A percentile compares a stretch with the other conserved stretches of the same genome.
Evolutionary conservation across 2,113 vertebrate species (phyloP).

Genomic region (Myiozetetes cayanensis): DNA sequence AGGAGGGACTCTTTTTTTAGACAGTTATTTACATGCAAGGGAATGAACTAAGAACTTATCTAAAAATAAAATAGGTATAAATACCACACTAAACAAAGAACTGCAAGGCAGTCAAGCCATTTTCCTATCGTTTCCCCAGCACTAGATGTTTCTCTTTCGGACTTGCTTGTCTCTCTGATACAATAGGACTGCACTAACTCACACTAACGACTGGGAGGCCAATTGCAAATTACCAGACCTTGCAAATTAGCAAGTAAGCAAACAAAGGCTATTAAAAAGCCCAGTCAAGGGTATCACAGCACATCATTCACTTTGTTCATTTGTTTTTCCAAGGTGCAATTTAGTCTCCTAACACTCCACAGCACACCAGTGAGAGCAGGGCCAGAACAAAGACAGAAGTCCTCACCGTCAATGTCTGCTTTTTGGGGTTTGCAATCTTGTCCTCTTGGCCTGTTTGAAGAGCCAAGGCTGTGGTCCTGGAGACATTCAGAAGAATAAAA

Average conservation of each 20-base stretch:
- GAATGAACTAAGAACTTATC: background rate
- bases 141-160: background rate
- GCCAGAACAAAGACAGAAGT: background rate
- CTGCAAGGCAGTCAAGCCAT: background rate
- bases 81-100: background rate
- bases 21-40: background rate
- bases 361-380: background rate
- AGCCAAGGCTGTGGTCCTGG: background rate
- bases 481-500: background rate
- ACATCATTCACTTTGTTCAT: background rate
- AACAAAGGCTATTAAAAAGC: constrained; percentile 31
- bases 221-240: constrained; percentile 18
- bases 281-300: constrained; percentile 17
- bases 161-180: background rate
- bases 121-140: background rate
- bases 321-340: constrained; percentile 16
- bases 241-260: constrained; percentile 53
- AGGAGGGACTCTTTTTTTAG: background rate
- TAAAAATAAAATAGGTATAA: background rate
- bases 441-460: background rate
- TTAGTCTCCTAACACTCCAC: background rate
- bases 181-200: background rate
- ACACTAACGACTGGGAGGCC: background rate
- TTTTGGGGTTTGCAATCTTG: background rate
- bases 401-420: background rate